phyloP scores from a whole-genome alignment of 2,888 invertebrate genomes.

The Pyrrhia umbra region DNA sequence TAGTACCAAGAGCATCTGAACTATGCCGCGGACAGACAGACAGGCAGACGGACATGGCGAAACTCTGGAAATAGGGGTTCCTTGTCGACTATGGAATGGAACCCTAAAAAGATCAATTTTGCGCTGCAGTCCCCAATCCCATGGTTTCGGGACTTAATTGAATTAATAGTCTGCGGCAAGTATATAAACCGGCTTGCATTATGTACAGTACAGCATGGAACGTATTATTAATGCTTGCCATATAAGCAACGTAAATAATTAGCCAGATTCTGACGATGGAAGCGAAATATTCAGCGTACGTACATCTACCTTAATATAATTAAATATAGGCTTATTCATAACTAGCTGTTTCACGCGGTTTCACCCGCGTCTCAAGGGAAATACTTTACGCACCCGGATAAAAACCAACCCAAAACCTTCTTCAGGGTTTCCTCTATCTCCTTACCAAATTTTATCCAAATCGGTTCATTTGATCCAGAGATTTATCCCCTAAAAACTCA shows the following conservation, averaged over 20 bases:
- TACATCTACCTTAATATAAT: neutral
- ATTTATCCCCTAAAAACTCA: too few relatives aligned
- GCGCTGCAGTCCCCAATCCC: conserved; percentile 68
- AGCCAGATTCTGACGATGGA: neutral
- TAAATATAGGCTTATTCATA: neutral
- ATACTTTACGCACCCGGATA: too few relatives aligned
- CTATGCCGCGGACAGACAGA: too few relatives aligned
- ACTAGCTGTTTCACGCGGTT: neutral
- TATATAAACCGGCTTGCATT: conserved; percentile 60
- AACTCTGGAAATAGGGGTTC: neutral
- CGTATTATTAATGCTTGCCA: conserved; percentile 34
- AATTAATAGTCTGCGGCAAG: conserved; percentile 76
- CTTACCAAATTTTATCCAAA: too few relatives aligned
- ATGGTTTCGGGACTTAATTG: conserved; percentile 67
- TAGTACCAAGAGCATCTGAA: too few relatives aligned
- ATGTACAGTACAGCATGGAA: conserved; percentile 29
- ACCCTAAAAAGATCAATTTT: conserved; percentile 49
- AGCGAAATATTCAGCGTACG: neutral
- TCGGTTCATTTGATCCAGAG: too few relatives aligned
- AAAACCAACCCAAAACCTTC: too few relatives aligned
- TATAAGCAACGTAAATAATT: conserved; percentile 32
- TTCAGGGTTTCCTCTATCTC: too few relatives aligned
- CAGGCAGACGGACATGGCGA: too few relatives aligned
- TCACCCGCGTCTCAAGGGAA: too few relatives aligned
- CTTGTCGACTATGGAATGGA: conserved; percentile 6